Evolutionary conservation across 1,140 invertebrate species (phyloP), one percentile per base, ranked within the genome.

Genomic region (Bilobella aurantiaca): DNA sequence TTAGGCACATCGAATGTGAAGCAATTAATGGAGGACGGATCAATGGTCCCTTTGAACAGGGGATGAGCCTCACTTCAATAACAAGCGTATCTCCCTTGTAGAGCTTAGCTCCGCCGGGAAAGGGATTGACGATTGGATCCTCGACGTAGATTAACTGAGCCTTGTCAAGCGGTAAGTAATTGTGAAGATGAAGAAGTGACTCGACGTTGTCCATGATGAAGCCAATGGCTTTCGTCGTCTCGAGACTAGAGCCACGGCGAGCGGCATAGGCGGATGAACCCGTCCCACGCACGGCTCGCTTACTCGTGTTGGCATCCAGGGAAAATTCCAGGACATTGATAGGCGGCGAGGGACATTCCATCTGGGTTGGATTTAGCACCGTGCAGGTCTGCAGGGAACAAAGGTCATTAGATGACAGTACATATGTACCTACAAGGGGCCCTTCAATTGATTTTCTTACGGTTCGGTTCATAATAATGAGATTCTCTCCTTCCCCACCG

Each of bases 181-280:
- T 90, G 66, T 91, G 87, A 56, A 97, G 80, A 77, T 97, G 90
- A 64, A 85, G 81, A 34, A 97, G 91, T 1, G 85, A 84, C 73
- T 89, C 83, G 0, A 98, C 95, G 77, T 91, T 89, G 74, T 98
- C 96, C 95, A 98, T 98, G 3, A 91, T 82, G 77, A 98, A 97
- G 18, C 90, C 93, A 64, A 96, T 85, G 72, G 69, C 53, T 62
- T 73, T 73, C 0, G 66, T 57, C 0, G 66, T 64, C 63, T 72
- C 71, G 25, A 56, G n/a, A 8, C 65, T 62, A 57, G 61, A 37
- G 29, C 65, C 69, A 5, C 66, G 34, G 65, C 69, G 49, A 14
- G 58, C 53, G 25, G 49, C 49, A 53, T 8, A 53, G 34, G 18
- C 34, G n/a, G n/a, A n/a, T 30, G 47, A 63, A 57, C 5, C 66